Conservation (phyloP, 2,888 invertebrate species). For the Rhorus exstirpatorius region DNA sequence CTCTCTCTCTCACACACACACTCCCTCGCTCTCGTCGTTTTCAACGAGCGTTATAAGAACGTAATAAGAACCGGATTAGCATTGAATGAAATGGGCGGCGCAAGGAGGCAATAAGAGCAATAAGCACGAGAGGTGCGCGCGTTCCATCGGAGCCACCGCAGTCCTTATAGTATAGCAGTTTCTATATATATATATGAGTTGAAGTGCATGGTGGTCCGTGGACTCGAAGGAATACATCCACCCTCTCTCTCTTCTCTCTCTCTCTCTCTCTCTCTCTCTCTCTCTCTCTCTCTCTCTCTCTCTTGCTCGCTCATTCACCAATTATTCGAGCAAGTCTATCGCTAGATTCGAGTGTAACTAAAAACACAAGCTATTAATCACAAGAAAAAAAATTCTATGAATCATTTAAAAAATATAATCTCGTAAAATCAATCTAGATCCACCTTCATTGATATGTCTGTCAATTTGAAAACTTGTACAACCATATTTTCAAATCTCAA, state of each 20-base stretch:
- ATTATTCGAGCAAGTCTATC: conserved; percentile 41
- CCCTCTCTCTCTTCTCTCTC: no score
- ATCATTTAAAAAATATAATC: no score
- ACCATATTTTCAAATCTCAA: no score
- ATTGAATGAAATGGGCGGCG: conserved; percentile 85
- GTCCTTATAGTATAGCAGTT: conserved; percentile 52
- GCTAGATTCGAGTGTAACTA: conserved; percentile 31
- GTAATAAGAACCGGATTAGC: conserved; percentile 86
- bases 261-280: conserved; percentile 33
- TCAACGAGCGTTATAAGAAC: conserved; percentile 83
- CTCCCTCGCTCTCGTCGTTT: conserved; percentile 66
- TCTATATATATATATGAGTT: conserved; percentile 45
- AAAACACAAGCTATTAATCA: neutral
- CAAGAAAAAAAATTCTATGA: conserved; percentile 18
- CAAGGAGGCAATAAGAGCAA: conserved; percentile 79
- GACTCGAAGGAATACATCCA: conserved; percentile 62
- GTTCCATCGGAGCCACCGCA: conserved; percentile 53
- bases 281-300: conserved; percentile 38
- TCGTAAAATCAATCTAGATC: no score
- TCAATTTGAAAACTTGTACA: no score
- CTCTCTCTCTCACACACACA: conserved; percentile 29
- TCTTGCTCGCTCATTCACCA: no score
- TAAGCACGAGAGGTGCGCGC: conserved; percentile 73
- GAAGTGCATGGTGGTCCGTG: conserved; percentile 77
- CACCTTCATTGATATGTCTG: no score